A percentile compares a stretch with the other conserved stretches of the same genome.
Conservation (phyloP, 2,797 vertebrate species). For the Anabacerthia variegaticeps region DNA sequence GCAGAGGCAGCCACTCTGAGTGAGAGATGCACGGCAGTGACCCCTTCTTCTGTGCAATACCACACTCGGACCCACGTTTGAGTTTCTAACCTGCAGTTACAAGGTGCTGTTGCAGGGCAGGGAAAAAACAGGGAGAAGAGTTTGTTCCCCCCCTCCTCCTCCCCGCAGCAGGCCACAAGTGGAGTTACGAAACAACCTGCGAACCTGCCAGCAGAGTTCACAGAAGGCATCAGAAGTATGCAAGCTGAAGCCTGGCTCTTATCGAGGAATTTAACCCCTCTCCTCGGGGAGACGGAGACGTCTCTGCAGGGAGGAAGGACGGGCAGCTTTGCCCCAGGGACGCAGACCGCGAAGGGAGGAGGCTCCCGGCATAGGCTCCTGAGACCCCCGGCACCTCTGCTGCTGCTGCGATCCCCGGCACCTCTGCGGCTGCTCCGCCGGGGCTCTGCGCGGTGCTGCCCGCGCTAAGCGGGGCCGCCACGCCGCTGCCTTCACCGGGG, state of each 20-base stretch:
- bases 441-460: background rate
- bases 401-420: background rate
- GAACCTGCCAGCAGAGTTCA: slow-evolving; percentile 18
- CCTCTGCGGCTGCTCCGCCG: background rate
- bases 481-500: background rate
- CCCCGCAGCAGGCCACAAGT: background rate
- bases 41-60: background rate
- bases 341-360: background rate
- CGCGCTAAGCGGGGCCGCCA: background rate
- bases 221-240: slow-evolving; percentile 49
- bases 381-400: background rate
- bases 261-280: slow-evolving; percentile 33
- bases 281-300: background rate
- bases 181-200: slow-evolving; percentile 46
- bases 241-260: background rate
- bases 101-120: background rate
- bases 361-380: background rate
- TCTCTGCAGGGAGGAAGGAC: background rate
- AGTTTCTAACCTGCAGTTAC: background rate
- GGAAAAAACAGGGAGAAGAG: background rate
- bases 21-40: background rate
- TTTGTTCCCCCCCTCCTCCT: background rate
- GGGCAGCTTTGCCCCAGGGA: background rate
- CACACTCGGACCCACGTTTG: background rate
- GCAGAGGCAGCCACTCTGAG: background rate